Percentiles rank a stretch among this genome's conserved stretches.
These are phyloP conservation scores for Hozukius guyotensis DNA, from an alignment of 2,797 vertebrate genomes.

Conservation along the genomic window DNA sequence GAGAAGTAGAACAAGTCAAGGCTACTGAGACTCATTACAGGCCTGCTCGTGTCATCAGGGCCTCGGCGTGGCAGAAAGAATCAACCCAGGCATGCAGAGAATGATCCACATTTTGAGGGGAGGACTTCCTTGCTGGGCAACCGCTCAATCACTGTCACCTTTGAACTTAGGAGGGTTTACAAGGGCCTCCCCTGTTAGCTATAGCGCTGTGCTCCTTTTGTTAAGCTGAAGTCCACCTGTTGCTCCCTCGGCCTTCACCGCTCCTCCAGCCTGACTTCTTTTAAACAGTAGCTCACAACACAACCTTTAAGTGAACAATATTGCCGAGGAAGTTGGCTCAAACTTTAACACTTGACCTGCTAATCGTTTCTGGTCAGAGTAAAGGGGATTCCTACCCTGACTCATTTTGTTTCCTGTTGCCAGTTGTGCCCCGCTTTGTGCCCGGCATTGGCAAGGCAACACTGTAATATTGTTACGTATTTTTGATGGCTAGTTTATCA, in stretches of 20 bases:
- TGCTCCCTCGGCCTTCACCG: conserved; percentile 5
- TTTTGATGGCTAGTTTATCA: conserved; percentile 42
- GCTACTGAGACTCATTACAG: conserved; percentile 8
- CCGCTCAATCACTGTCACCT: conserved; percentile 79
- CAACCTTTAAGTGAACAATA: background rate
- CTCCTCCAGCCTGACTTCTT: conserved; percentile 1
- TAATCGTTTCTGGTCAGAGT: background rate
- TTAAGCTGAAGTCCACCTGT: conserved; percentile 71
- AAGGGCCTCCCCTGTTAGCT: conserved; percentile 40
- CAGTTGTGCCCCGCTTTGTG: background rate
- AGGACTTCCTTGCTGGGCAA: conserved; percentile 60
- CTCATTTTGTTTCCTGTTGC: conserved; percentile 2
- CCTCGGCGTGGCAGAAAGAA: conserved; percentile 48
- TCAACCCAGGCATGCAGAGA: conserved; percentile 63
- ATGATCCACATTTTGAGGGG: conserved; percentile 69
- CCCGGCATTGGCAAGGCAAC: background rate
- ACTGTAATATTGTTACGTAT: conserved; percentile 24
- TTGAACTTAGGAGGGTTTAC: conserved; percentile 75
- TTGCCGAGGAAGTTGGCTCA: background rate
- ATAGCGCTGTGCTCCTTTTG: conserved; percentile 44
- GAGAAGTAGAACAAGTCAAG: conserved; percentile 8
- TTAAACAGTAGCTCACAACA: background rate
- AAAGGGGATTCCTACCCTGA: background rate
- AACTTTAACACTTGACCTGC: background rate
- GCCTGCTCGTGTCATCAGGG: conserved; percentile 49